Evolutionary conservation across 2,888 invertebrate species (phyloP).

Genomic region (Chaitophorus viminalis): DNA sequence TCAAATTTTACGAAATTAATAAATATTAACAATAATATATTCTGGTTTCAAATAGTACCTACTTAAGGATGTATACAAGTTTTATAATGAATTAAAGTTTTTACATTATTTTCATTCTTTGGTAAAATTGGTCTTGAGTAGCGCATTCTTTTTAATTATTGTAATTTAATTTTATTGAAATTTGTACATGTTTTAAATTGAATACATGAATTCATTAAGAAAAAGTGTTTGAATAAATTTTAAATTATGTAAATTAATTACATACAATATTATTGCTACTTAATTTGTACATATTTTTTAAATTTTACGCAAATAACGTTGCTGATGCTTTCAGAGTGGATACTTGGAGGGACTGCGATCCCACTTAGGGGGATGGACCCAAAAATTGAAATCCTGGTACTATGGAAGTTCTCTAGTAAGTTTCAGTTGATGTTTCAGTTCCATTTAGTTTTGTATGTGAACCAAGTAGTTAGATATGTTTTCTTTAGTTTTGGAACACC

Average conservation of each 20-base stretch:
- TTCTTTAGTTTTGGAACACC: conserved; percentile 59
- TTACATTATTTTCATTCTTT: neutral
- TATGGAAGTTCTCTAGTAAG: conserved; percentile 97
- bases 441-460: conserved; percentile 61
- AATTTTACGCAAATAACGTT: conserved; percentile 52
- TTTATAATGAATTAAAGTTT: neutral
- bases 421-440: conserved; percentile 66
- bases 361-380: conserved; percentile 95
- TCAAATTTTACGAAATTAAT: neutral
- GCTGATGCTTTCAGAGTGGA: conserved; percentile 78
- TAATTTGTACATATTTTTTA: conserved; percentile 48
- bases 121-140: conserved; percentile 52
- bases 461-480: conserved; percentile 60
- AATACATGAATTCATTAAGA: neutral
- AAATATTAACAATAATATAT: too few species aligned
- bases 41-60: neutral
- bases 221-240: neutral
- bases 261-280: conserved; percentile 39
- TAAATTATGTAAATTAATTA: conserved; percentile 19
- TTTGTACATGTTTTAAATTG: neutral
- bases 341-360: conserved; percentile 93
- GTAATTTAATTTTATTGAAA: conserved; percentile 6
- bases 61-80: neutral
- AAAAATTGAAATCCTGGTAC: conserved; percentile 97
- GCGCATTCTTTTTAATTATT: neutral